These are phyloP conservation scores for Jordanella pulchra DNA, from an alignment of 2,797 vertebrate species.

Conservation along the genomic window DNA sequence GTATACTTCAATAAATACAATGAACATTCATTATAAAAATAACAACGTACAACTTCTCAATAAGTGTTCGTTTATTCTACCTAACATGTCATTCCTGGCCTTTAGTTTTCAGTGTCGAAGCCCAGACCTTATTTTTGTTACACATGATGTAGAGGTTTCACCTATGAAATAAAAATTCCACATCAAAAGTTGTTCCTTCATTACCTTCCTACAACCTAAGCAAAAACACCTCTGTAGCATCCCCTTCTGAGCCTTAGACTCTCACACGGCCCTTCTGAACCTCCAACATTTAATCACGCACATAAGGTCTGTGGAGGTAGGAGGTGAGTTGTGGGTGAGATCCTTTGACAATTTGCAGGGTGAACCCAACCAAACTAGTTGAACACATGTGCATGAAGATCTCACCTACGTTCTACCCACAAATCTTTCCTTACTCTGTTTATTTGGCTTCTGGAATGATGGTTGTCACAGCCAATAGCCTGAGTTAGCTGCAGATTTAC, in stretches of 20 bases:
- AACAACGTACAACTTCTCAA: too few relatives aligned
- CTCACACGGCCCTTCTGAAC: constrained; percentile 49
- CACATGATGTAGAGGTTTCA: constrained; percentile 63
- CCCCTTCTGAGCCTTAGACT: constrained; percentile 32
- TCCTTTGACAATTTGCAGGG: constrained; percentile 48
- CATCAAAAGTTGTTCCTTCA: constrained; percentile 73
- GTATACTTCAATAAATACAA: too few relatives aligned
- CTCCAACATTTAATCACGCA: constrained; percentile 73
- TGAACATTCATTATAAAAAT: too few relatives aligned
- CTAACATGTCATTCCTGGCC: background rate
- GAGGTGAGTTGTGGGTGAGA: constrained; percentile 44
- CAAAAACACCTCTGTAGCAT: constrained; percentile 34
- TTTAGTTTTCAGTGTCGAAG: constrained; percentile 32
- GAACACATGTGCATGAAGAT: constrained; percentile 14
- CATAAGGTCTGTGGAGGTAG: constrained; percentile 35
- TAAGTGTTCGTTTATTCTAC: too few relatives aligned
- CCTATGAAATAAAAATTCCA: constrained; percentile 74
- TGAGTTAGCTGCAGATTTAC: constrained; percentile 74
- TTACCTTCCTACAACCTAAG: constrained; percentile 16
- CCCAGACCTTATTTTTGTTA: constrained; percentile 42
- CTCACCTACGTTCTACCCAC: constrained; percentile 60
- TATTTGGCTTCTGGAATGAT: constrained; percentile 73
- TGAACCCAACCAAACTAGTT: constrained; percentile 29
- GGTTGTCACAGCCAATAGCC: constrained; percentile 75
- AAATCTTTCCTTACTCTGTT: constrained; percentile 71